phyloP scores from a whole-genome alignment of 2,797 vertebrate genomes.

The Gymnocypris eckloni region DNA sequence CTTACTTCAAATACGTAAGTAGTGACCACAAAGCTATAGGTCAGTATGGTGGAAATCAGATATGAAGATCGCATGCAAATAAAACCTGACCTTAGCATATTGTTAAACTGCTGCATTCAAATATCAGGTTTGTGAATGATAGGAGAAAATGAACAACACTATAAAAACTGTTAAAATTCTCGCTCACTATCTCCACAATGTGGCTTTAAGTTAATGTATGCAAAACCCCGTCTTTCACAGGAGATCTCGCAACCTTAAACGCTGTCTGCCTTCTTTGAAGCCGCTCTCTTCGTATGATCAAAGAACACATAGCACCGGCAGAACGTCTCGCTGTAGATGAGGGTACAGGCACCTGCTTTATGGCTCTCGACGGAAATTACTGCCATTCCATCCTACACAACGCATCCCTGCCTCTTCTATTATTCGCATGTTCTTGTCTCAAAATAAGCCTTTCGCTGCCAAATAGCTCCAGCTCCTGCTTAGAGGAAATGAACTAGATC shows the following conservation, averaged over 20 bases:
- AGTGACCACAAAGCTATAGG: slow-evolving; percentile 20
- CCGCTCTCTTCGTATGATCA: slow-evolving; percentile 70
- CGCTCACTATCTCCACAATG: slow-evolving; percentile 16
- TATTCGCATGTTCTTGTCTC: slow-evolving; percentile 47
- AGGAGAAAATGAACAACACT: slow-evolving; percentile 18
- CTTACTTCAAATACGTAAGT: background rate
- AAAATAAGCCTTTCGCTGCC: slow-evolving; percentile 1
- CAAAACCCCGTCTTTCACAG: slow-evolving; percentile 51
- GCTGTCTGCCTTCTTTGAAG: slow-evolving; percentile 68
- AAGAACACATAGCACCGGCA: slow-evolving; percentile 65
- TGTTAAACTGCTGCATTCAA: slow-evolving; percentile 48
- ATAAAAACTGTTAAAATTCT: slow-evolving; percentile 19
- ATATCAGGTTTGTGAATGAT: slow-evolving; percentile 55
- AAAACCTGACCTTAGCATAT: slow-evolving; percentile 24
- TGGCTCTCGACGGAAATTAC: slow-evolving; percentile 48
- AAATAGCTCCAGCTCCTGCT: slow-evolving; percentile 3
- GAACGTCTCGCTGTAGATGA: slow-evolving; percentile 66
- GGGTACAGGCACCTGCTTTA: slow-evolving; percentile 62
- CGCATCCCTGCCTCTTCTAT: background rate
- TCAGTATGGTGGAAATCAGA: slow-evolving; percentile 4
- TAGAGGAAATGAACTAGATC: slow-evolving; percentile 25
- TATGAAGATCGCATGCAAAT: slow-evolving; percentile 49
- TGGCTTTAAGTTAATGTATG: slow-evolving; percentile 50
- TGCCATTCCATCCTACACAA: slow-evolving; percentile 16
- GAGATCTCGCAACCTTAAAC: slow-evolving; percentile 60